Percentiles rank a stretch among this genome's conserved stretches.
These are phyloP conservation scores for Desmodus rotundus DNA, from an alignment of 2,113 vertebrate genomes.

Conservation along the genomic window DNA sequence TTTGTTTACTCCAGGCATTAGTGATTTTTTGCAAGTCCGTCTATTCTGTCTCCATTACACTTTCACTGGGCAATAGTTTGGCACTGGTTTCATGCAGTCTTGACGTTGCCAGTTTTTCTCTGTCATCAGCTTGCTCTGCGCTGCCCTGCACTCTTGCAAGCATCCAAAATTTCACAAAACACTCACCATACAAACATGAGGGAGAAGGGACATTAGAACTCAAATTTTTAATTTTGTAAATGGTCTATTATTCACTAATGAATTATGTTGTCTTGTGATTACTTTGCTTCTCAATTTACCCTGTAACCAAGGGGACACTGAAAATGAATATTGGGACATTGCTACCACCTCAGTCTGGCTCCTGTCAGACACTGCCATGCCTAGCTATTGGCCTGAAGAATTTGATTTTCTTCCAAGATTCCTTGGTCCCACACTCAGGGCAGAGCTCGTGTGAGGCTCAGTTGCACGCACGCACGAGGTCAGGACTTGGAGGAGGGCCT, in stretches of 20 bases:
- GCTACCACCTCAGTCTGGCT: neutral
- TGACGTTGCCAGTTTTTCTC: neutral
- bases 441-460: neutral
- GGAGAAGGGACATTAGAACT: neutral
- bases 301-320: neutral
- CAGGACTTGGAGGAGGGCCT: neutral
- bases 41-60: neutral
- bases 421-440: neutral
- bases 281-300: neutral
- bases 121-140: neutral
- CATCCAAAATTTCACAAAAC: neutral
- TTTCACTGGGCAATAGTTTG: neutral
- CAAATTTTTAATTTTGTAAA: neutral
- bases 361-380: neutral
- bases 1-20: neutral
- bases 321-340: neutral
- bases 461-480: neutral
- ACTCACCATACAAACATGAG: neutral
- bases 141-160: neutral
- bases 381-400: neutral
- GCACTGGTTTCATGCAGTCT: neutral
- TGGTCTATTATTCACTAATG: neutral
- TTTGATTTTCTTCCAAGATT: neutral
- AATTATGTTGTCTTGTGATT: neutral
- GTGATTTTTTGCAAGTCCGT: neutral